Conservation (phyloP, 2,888 invertebrate genomes). For the Ethmia dodecea region DNA sequence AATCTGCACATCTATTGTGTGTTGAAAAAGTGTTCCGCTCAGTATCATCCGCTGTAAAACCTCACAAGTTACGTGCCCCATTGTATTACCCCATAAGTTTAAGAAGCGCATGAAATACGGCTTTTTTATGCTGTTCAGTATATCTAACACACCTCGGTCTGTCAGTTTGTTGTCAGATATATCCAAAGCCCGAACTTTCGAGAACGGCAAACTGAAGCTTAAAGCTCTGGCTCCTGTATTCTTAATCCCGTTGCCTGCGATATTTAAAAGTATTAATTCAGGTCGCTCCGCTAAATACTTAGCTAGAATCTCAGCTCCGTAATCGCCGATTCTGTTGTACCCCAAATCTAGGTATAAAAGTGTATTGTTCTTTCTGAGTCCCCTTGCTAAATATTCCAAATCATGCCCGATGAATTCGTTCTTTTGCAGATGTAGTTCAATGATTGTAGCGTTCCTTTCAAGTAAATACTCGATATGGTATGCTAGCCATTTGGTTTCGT, state of each 20-base stretch:
- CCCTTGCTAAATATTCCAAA: slow-evolving; percentile 71
- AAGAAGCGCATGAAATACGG: slow-evolving; percentile 51
- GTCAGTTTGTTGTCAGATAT: slow-evolving; percentile 75
- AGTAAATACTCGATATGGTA: slow-evolving; percentile 66
- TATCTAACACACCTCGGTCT: slow-evolving; percentile 67
- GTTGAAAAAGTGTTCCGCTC: slow-evolving; percentile 50
- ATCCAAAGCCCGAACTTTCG: slow-evolving; percentile 77
- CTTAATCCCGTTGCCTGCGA: slow-evolving; percentile 76
- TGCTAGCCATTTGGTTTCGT: slow-evolving; percentile 68
- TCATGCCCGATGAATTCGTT: slow-evolving; percentile 79
- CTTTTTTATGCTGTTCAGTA: slow-evolving; percentile 78
- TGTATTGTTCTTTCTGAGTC: slow-evolving; percentile 66
- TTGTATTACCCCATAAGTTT: slow-evolving; percentile 61
- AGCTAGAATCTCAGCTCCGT: slow-evolving; percentile 72
- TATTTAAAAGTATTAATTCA: slow-evolving; percentile 63
- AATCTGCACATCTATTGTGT: slow-evolving; percentile 52
- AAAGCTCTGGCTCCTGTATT: slow-evolving; percentile 76
- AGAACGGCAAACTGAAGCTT: slow-evolving; percentile 74
- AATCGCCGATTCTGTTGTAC: slow-evolving; percentile 78
- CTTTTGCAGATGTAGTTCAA: slow-evolving; percentile 78
- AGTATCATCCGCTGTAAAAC: slow-evolving; percentile 55
- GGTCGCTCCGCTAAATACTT: slow-evolving; percentile 73
- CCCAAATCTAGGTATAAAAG: slow-evolving; percentile 78
- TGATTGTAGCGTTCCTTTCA: slow-evolving; percentile 53
- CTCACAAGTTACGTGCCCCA: slow-evolving; percentile 53